Base-by-base conservation (phyloP, 92 coral and sea anemone genomes). In the Paragorgia papillata region DNA sequence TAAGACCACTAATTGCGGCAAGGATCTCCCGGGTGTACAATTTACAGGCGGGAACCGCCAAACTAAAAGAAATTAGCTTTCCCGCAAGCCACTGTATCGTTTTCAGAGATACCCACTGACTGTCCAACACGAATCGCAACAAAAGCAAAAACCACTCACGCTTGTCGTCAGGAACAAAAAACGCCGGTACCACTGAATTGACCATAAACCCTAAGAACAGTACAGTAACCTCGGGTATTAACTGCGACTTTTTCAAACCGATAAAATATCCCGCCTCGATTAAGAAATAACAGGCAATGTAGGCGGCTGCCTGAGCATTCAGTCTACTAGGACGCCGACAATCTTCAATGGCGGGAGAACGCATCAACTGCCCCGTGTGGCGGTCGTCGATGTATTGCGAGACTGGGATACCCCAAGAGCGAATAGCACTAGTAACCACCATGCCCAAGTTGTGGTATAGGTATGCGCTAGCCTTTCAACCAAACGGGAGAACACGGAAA, bases 31-130 rank as follows among this genome's bases (percentile, higher is more conserved):
- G 81, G 28, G 50, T 53, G 30, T 86, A 76, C 10, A 86, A 37
- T 25, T 82, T 82, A 33, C 84, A 86, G 7, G 75, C 86, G 7
- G 87, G 90, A 20, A 86, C 35, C 1, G 87, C 90, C 64, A 86
- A 44, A 68, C 81, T 82, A 30, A 86, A 86, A 9, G 86, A 82
- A 17, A 83, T 78, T 9, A 74, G 69, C 56, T 83, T 83, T 6
- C 91, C 89, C 56, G 83, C 77, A 56, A 83, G 85, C 18, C 79
- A 59, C 31, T 87, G 87, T 26, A 78, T 78, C 1, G 87, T 71
- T 30, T 66, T 69, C 14, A 75, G 64, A 25, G 19, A n/a, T 4
- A 79, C 82, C 32, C 17, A 19, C 2, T 26, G 53, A 26, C n/a
- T 17, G 6, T 37, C 53, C 53, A 65, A 19, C 1, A 40, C 54